These are phyloP conservation scores for Leptinotarsa tumamoca DNA, from an alignment of 2,888 invertebrate genomes.

Conservation along the genomic window DNA sequence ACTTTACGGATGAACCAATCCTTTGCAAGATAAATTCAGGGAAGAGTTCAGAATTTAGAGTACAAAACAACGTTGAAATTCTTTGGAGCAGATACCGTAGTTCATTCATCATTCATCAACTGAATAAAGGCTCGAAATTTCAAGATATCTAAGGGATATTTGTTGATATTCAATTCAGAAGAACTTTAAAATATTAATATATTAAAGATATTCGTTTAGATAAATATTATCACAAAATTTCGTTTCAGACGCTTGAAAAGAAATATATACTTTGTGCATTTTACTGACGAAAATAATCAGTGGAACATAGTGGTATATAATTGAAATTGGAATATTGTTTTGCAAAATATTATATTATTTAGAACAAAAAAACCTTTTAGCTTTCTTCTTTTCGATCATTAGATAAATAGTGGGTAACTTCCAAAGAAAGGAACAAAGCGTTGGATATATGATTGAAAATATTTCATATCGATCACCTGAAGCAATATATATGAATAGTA, in stretches of 20 bases:
- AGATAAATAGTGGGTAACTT: too few species aligned
- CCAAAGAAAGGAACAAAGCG: too few species aligned
- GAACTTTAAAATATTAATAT: neutral
- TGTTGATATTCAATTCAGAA: neutral
- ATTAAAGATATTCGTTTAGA: neutral
- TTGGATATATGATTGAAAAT: too few species aligned
- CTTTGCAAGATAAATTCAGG: neutral
- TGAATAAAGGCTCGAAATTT: neutral
- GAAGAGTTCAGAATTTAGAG: neutral
- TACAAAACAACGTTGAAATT: constrained; percentile 11
- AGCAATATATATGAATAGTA: too few species aligned
- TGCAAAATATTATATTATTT: too few species aligned
- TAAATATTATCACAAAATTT: neutral
- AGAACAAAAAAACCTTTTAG: too few species aligned
- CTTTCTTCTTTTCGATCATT: too few species aligned
- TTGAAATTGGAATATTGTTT: too few species aligned
- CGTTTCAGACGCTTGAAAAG: neutral
- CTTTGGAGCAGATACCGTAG: constrained; percentile 1
- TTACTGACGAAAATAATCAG: too few species aligned
- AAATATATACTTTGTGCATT: too few species aligned
- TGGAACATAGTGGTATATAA: too few species aligned
- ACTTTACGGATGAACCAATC: constrained; percentile 19
- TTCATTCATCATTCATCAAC: constrained; percentile 21
- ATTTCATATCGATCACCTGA: too few species aligned
- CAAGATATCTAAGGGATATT: neutral